Evolutionary conservation across 2,888 invertebrate genomes (phyloP), one percentile per base, ranked within the genome.

Genomic region (Melanostoma scalare): DNA sequence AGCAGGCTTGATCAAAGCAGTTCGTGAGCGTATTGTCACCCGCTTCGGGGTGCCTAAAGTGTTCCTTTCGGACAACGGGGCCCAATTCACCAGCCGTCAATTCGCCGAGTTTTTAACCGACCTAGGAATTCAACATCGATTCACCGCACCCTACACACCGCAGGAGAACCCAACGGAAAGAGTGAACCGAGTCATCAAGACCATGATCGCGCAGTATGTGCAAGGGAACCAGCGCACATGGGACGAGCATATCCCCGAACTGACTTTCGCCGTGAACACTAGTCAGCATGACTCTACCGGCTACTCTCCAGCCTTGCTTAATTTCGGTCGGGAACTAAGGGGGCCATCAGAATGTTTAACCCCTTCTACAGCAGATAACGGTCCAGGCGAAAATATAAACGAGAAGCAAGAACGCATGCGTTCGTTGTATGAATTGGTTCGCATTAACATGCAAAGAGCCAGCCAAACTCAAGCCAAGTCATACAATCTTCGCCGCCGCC

Each of bases 181-280:
- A n/a, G n/a, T n/a, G n/a, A n/a, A 60, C 8, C 38, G 67, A 0
- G 50, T 65, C 1, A 33, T 74, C 0, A 74, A 74, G 8, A 74
- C 74, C 0, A 48, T 67, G 58, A 67, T 74, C 1, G 56, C 75
- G 0, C 67, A 75, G 42, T 50, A 58, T 3, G 31, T 60, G 2
- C 50, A 46, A 0, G n/a, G 35, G 4, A 52, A 67, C 36, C 67
- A 75, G 6, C 38, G 67, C 1, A 33, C 31, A 0, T 75, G 75
- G 75, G 75, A 75, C 8, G 40, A 72, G 3, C 20, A 56, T 8
- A 9, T 68, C 0, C 35, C 68, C 8, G 68, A 68, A n/a, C n/a
- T 68, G 9, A 38, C 68, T 1, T 68, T 68, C 9, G 68, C 56
- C 4, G 10, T 55, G 0, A 65, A 65, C n/a, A 50, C 38, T 2